Percentiles rank a stretch among this genome's conserved stretches.
These are phyloP conservation scores for Hartigia nigra DNA, from an alignment of 2,888 invertebrate genomes.

Conservation along the genomic window DNA sequence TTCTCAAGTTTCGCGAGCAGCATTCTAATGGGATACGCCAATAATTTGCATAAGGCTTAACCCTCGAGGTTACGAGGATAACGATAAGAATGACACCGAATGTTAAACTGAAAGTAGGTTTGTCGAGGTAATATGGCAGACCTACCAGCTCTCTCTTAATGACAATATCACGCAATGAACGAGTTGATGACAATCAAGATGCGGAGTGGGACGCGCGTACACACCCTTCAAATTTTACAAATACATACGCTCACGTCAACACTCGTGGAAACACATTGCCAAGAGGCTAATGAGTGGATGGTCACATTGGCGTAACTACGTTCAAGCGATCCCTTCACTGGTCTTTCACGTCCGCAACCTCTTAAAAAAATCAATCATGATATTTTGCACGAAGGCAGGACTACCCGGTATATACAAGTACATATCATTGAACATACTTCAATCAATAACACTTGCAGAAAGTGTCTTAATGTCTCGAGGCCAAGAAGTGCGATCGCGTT, in stretches of 20 bases:
- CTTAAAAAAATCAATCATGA: neutral
- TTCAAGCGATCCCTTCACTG: neutral
- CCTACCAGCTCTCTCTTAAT: slow-evolving; percentile 36
- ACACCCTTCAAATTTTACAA: slow-evolving; percentile 59
- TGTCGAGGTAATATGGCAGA: neutral
- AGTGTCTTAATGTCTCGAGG: neutral
- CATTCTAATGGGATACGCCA: neutral
- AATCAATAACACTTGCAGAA: neutral
- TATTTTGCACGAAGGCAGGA: neutral
- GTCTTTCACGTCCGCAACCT: neutral
- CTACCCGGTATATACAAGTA: neutral
- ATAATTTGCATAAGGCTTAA: neutral
- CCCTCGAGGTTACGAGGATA: neutral
- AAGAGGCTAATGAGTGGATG: slow-evolving; percentile 56
- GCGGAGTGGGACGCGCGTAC: slow-evolving; percentile 40
- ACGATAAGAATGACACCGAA: neutral
- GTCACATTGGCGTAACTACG: slow-evolving; percentile 52
- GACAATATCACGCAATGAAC: slow-evolving; percentile 60
- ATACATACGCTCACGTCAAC: slow-evolving; percentile 46
- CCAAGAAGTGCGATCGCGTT: neutral
- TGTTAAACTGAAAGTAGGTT: too few relatives aligned
- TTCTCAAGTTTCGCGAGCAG: neutral
- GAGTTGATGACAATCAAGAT: slow-evolving; percentile 59
- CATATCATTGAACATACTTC: neutral
- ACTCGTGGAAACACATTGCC: slow-evolving; percentile 46